These are phyloP conservation scores for Zelleria hepariella DNA, from an alignment of 2,888 invertebrate genomes.

Conservation along the genomic window DNA sequence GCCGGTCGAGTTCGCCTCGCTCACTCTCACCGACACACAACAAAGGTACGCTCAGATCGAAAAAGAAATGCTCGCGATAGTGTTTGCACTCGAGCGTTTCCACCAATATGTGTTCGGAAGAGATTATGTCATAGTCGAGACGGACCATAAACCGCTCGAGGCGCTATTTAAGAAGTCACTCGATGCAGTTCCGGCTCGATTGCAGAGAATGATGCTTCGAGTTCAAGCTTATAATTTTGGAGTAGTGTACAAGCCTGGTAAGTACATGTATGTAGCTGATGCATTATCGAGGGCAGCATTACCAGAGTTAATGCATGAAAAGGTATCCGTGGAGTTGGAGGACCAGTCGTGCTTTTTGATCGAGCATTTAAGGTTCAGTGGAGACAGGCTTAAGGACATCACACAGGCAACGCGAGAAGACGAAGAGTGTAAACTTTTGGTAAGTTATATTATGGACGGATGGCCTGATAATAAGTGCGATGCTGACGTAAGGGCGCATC, in stretches of 20 bases:
- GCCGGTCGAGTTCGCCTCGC: too few relatives aligned
- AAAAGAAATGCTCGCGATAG: conserved; percentile 14
- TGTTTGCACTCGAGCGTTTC: conserved; percentile 9
- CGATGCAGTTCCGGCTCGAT: conserved; percentile 12
- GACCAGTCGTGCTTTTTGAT: background rate
- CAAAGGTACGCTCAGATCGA: conserved; percentile 14
- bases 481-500: too few relatives aligned
- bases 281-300: conserved; percentile 20
- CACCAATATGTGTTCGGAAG: conserved; percentile 8
- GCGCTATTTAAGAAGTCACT: conserved; percentile 21
- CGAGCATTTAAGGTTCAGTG: background rate
- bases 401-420: background rate
- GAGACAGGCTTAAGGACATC: background rate
- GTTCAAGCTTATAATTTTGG: conserved; percentile 19
- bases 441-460: background rate
- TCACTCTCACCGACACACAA: conserved; percentile 12
- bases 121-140: conserved; percentile 16
- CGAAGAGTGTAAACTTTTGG: background rate
- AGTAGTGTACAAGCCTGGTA: conserved; percentile 20
- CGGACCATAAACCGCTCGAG: conserved; percentile 25
- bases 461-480: background rate
- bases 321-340: conserved; percentile 3
- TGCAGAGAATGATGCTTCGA: conserved; percentile 21
- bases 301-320: background rate
- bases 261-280: conserved; percentile 22